These are phyloP conservation scores for Brachionichthys hirsutus DNA, from an alignment of 2,113 vertebrate species.

Conservation along the genomic window DNA sequence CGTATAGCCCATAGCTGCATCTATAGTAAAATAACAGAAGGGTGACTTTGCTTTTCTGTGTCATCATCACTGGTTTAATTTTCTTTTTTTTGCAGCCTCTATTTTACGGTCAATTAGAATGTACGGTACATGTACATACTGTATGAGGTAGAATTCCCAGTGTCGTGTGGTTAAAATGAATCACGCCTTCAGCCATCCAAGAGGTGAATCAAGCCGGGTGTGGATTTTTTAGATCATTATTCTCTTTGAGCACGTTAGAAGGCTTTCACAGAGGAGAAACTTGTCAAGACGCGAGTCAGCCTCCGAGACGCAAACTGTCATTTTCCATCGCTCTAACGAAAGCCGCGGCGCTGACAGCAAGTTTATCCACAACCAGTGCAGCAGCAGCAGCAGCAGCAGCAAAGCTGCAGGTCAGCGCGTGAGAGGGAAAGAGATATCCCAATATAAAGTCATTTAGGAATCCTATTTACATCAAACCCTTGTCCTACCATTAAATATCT, in stretches of 20 bases:
- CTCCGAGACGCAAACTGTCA: conserved; percentile 56
- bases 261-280: conserved; percentile 37
- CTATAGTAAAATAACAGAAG: no score
- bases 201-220: conserved; percentile 24
- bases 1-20: no score
- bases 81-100: no score
- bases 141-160: conserved; percentile 21
- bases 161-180: conserved; percentile 40
- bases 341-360: conserved; percentile 40
- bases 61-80: no score
- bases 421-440: conserved; percentile 13
- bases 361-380: conserved; percentile 44
- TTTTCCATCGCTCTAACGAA: conserved; percentile 50
- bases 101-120: no score
- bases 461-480: conserved; percentile 12
- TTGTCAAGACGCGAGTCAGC: conserved; percentile 51
- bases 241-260: conserved; percentile 42
- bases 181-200: conserved; percentile 28
- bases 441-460: conserved; percentile 10
- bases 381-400: conserved; percentile 36
- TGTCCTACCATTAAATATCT: background rate
- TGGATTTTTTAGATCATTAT: conserved; percentile 38
- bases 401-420: conserved; percentile 28
- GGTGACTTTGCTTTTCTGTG: no score
- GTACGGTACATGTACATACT: background rate